phyloP scores from a whole-genome alignment of 2,113 vertebrate genomes.

The Nansenia antarctica region DNA sequence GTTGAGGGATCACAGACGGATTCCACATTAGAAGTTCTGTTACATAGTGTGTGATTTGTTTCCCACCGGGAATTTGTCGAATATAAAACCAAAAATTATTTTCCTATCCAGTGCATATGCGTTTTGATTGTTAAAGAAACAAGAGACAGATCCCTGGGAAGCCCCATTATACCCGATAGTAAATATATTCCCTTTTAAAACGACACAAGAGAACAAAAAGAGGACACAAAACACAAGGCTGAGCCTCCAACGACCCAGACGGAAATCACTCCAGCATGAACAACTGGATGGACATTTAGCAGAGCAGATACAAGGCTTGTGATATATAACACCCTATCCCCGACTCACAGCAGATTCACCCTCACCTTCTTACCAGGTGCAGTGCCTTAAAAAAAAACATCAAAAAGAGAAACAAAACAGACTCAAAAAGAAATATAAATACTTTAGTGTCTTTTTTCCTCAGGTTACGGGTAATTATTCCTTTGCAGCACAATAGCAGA shows the following conservation, averaged over 20 bases:
- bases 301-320: background rate
- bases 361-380: background rate
- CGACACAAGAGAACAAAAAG: slow-evolving; percentile 17
- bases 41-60: background rate
- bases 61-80: background rate
- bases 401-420: background rate
- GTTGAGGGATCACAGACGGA: background rate
- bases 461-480: background rate
- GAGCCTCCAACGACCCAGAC: slow-evolving; percentile 14
- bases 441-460: background rate
- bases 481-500: background rate
- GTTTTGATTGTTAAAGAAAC: background rate
- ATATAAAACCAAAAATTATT: background rate
- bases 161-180: slow-evolving; percentile 11
- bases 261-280: slow-evolving; percentile 18
- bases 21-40: background rate
- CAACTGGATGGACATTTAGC: background rate
- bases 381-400: background rate
- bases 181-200: slow-evolving; percentile 43
- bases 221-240: slow-evolving; percentile 3
- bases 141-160: slow-evolving; percentile 5
- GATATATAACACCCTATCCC: background rate
- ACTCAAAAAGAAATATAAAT: background rate
- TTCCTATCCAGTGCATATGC: background rate
- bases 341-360: background rate